Evolutionary conservation across 2,113 vertebrate species (phyloP).

Genomic region (Aleadryas rufinucha): DNA sequence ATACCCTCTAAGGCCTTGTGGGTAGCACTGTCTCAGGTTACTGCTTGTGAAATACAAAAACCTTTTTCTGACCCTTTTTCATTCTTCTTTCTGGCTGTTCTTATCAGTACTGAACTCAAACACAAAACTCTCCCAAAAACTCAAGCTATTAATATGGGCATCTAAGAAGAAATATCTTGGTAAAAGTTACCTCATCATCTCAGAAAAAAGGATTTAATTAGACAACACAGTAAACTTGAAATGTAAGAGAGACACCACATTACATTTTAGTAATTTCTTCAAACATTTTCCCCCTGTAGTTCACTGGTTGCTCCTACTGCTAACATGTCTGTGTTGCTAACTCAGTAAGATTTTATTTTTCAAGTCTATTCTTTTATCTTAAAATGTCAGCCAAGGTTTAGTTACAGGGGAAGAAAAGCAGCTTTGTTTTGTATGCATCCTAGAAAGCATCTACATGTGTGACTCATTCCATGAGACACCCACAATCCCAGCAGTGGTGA

Average conservation of each 20-base stretch:
- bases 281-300: background rate
- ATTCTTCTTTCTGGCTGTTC: background rate
- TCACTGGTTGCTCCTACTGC: background rate
- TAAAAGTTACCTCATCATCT: background rate
- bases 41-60: background rate
- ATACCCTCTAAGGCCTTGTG: background rate
- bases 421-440: background rate
- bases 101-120: background rate
- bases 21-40: fast-evolving
- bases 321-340: background rate
- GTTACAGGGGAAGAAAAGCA: background rate
- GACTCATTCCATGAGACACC: background rate
- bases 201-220: background rate
- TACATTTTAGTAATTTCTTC: background rate
- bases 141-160: background rate
- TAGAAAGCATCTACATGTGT: background rate
- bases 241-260: background rate
- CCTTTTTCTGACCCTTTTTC: background rate
- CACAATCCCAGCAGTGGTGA: background rate
- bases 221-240: background rate
- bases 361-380: background rate
- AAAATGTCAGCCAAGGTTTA: background rate
- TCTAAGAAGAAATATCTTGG: background rate
- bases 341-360: background rate
- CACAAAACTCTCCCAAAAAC: background rate